These are phyloP conservation scores for Brachyalestes nurse DNA, from an alignment of 2,797 vertebrate species.

Conservation along the genomic window DNA sequence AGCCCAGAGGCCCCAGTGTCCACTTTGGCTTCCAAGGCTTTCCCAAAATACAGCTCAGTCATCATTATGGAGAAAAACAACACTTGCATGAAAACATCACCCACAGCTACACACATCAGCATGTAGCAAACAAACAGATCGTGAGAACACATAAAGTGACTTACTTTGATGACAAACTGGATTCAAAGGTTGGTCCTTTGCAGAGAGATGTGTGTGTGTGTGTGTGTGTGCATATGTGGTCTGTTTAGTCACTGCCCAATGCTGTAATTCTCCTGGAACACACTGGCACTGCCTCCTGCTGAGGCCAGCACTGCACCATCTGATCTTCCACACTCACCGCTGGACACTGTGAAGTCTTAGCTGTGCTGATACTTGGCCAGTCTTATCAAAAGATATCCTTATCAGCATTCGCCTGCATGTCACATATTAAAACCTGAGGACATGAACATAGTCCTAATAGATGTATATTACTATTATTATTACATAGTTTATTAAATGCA, in stretches of 20 bases:
- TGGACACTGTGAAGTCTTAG: constrained; percentile 22
- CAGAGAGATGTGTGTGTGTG: constrained; percentile 27
- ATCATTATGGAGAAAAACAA: constrained; percentile 1
- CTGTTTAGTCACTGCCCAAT: constrained; percentile 19
- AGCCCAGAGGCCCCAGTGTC: constrained; percentile 21
- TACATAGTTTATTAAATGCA: neutral
- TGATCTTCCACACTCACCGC: constrained; percentile 21
- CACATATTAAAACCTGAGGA: neutral
- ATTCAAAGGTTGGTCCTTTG: neutral
- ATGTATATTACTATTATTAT: neutral
- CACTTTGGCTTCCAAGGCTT: constrained; percentile 19
- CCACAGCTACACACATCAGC: neutral
- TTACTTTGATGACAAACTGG: neutral
- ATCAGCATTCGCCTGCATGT: no score
- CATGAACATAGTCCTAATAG: neutral
- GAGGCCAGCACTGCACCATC: constrained; percentile 35
- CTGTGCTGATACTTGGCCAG: constrained; percentile 5
- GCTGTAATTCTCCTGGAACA: constrained; percentile 50
- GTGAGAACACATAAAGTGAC: neutral
- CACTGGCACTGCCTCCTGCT: constrained; percentile 44
- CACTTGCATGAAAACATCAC: neutral
- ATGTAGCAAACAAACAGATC: neutral
- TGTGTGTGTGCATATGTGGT: neutral
- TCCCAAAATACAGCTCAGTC: constrained; percentile 32
- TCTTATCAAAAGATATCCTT: neutral